Evolutionary conservation across 35 echinoderm and acorn worm species (phyloP).

Genomic region (Apostichopus parvimensis): DNA sequence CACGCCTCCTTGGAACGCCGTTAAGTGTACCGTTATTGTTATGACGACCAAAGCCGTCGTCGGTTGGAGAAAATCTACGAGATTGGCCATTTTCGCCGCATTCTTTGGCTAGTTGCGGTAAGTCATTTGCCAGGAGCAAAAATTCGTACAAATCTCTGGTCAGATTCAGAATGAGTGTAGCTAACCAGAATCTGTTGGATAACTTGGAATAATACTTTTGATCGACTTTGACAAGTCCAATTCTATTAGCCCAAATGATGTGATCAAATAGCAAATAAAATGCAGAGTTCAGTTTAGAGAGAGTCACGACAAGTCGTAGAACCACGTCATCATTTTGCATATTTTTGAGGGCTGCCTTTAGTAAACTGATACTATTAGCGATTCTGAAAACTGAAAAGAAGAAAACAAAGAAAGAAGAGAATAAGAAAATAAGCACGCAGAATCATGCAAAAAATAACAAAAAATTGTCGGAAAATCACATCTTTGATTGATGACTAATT

Average conservation of each 20-base stretch:
- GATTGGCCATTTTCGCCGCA: not conserved
- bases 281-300: slow-evolving; percentile 93
- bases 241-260: slow-evolving; percentile 77
- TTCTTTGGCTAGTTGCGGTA: slow-evolving; percentile 30
- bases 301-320: slow-evolving; percentile 75
- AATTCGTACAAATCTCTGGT: slow-evolving; percentile 82
- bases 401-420: not conserved
- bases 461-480: no score
- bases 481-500: no score
- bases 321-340: slow-evolving; percentile 76
- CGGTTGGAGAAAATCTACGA: not conserved
- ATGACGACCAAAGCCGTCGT: not conserved
- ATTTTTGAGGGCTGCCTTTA: slow-evolving; percentile 69
- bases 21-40: not conserved
- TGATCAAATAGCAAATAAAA: slow-evolving; percentile 90
- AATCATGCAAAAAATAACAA: no score
- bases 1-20: slow-evolving; percentile 20
- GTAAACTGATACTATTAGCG: slow-evolving; percentile 77
- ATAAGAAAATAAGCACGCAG: not conserved
- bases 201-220: slow-evolving; percentile 68
- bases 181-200: slow-evolving; percentile 86
- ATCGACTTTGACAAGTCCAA: slow-evolving; percentile 73
- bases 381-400: slow-evolving; percentile 78
- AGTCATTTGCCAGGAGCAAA: slow-evolving; percentile 47
- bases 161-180: slow-evolving; percentile 80